phyloP scores from a whole-genome alignment of 2,113 vertebrate genomes.

The Pao palembangensis region DNA sequence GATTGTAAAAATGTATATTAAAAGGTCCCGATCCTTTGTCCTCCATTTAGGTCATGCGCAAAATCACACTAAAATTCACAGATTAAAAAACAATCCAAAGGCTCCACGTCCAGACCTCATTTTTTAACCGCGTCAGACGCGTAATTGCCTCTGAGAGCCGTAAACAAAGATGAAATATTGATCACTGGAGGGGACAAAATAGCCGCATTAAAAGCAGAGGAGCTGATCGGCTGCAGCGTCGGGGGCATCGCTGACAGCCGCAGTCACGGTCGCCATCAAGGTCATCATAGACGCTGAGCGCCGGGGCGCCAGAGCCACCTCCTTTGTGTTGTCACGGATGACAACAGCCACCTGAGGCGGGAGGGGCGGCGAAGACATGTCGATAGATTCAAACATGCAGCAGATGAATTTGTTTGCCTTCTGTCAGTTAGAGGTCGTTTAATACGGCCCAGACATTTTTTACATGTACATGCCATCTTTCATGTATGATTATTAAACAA shows the following conservation, averaged over 20 bases:
- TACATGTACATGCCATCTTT: neutral
- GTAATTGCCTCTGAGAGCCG: conserved; percentile 11
- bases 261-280: conserved; percentile 52
- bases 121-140: conserved; percentile 1
- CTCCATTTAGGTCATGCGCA: conserved; percentile 45
- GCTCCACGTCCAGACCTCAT: conserved; percentile 1
- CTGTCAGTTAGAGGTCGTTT: conserved; percentile 1
- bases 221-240: conserved; percentile 25
- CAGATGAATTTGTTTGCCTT: conserved; percentile 17
- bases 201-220: conserved; percentile 2
- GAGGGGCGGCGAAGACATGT: conserved; percentile 8
- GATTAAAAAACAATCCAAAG: conserved; percentile 3
- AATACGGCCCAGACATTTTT: neutral
- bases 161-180: conserved; percentile 56
- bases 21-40: conserved; percentile 38
- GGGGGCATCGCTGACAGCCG: conserved; percentile 34
- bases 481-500: neutral
- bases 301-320: conserved; percentile 33
- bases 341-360: conserved; percentile 47
- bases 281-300: conserved; percentile 40
- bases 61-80: conserved; percentile 12
- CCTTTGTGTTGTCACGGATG: conserved; percentile 27
- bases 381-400: conserved; percentile 1
- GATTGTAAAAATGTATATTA: conserved; percentile 29
- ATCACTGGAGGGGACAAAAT: conserved; percentile 29